Evolutionary conservation across 2,797 vertebrate species (phyloP), one percentile per base, ranked within the genome.

Genomic region (Cirrhinus mrigala): DNA sequence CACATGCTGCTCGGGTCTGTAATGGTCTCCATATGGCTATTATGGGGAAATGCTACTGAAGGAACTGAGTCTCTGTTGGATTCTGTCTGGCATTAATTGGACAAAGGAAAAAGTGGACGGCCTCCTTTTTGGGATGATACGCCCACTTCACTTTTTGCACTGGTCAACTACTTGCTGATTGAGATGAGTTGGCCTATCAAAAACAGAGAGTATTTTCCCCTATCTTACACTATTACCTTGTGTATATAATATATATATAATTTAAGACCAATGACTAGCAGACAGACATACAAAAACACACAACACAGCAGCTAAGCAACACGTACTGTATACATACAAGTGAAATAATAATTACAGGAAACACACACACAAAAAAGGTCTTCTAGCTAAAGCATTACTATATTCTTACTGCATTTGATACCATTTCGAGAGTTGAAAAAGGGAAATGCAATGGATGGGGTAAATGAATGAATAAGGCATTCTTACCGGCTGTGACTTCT

Each of bases 401-500:
- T 70, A 40, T 58, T 24, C 64, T 56, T 84, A 16, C 46, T 76
- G 37, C 24, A 29, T 37, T 50, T 44, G 50, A 52, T 24, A 33
- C 4, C 24, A 29, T 16, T 40, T 29, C 48, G n/a, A 52, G 20
- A 24, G 15, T 70, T 37, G 33, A 37, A 37, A 68, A 27, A 18
- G 4, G 33, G n/a, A 22, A 33, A 44, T 5, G 11, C 16, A 29
- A 50, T 8, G 18, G 33, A 37, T 37, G 33, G 33, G 24, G 8
- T 64, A 77, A 60, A 52, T 6, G 7, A 64, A 52, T 60, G 2
- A 60, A 40, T 18, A 33, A 22, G 79, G 37, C 20, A 79, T 83
- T 95, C 97, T 97, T 96, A 99, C 98, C 88, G 96, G 96, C 94
- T 98, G 98, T 88, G 97, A 95, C 95, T 99, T 99, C 96, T 99